Evolutionary conservation across 2,797 vertebrate genomes (phyloP).

Genomic region (Argyrosomus regius): DNA sequence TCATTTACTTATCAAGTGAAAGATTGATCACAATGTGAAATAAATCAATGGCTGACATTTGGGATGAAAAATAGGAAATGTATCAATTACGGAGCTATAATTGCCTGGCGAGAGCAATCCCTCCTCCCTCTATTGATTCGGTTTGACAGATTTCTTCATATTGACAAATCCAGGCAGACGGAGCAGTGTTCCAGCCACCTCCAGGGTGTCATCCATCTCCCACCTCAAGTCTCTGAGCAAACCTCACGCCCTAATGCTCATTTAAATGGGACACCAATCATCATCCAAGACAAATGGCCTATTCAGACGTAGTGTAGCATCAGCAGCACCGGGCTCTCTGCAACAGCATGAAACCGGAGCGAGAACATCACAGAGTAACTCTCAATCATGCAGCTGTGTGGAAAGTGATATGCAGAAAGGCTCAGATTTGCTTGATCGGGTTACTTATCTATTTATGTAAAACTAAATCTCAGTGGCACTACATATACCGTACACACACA

Average conservation of each 20-base stretch:
- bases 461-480: slow-evolving; percentile 3
- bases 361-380: background rate
- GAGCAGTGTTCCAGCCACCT: slow-evolving; percentile 61
- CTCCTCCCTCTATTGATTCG: slow-evolving; percentile 75
- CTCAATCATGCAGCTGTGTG: slow-evolving; percentile 20
- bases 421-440: slow-evolving; percentile 18
- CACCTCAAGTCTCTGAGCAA: slow-evolving; percentile 65
- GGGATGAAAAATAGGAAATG: slow-evolving; percentile 69
- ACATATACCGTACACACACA: background rate
- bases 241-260: slow-evolving; percentile 76
- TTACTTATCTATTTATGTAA: slow-evolving; percentile 26
- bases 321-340: slow-evolving; percentile 31
- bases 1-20: slow-evolving; percentile 60
- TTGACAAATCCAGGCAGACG: slow-evolving; percentile 70
- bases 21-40: slow-evolving; percentile 32
- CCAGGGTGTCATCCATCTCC: slow-evolving; percentile 75
- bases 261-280: slow-evolving; percentile 83
- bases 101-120: slow-evolving; percentile 63
- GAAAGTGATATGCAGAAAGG: slow-evolving; percentile 33
- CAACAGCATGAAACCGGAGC: slow-evolving; percentile 9
- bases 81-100: slow-evolving; percentile 74
- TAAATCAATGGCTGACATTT: slow-evolving; percentile 66
- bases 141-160: slow-evolving; percentile 73
- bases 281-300: slow-evolving; percentile 69
- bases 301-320: slow-evolving; percentile 49